Evolutionary conservation across 2,888 invertebrate species (phyloP).

Genomic region (Drosophila dives): DNA sequence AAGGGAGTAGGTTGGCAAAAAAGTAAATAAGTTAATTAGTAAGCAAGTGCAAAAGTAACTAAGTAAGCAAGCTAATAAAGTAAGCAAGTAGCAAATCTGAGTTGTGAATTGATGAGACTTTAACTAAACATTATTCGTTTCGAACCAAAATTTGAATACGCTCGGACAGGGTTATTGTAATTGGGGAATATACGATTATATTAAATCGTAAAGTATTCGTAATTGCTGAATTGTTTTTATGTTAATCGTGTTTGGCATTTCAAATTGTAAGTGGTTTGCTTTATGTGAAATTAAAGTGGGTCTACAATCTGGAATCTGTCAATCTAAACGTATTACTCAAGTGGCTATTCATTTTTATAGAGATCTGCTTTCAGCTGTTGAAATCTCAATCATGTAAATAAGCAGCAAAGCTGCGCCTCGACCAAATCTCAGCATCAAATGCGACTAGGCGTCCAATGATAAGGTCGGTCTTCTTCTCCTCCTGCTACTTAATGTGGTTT

Average conservation of each 20-base stretch:
- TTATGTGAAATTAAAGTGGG: background rate
- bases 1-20: background rate
- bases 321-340: conserved; percentile 1
- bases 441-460: background rate
- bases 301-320: background rate
- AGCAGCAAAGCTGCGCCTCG: conserved; percentile 1
- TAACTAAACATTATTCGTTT: background rate
- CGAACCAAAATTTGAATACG: background rate
- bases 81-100: background rate
- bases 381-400: conserved; percentile 13
- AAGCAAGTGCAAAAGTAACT: background rate
- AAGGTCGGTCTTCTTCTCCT: conserved; percentile 1
- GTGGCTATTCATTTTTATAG: conserved; percentile 7
- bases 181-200: background rate
- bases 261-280: background rate
- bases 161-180: background rate
- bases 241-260: conserved; percentile 9
- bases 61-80: background rate
- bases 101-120: background rate
- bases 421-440: conserved; percentile 10
- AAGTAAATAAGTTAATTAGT: background rate
- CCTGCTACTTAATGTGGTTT: background rate
- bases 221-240: conserved; percentile 1
- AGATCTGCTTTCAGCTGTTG: conserved; percentile 22
- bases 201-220: background rate